Percentiles rank a stretch among this genome's conserved stretches.
These are phyloP conservation scores for Stichopus chloronotus DNA, from an alignment of 35 echinoderm and acorn worm genomes.

Conservation along the genomic window DNA sequence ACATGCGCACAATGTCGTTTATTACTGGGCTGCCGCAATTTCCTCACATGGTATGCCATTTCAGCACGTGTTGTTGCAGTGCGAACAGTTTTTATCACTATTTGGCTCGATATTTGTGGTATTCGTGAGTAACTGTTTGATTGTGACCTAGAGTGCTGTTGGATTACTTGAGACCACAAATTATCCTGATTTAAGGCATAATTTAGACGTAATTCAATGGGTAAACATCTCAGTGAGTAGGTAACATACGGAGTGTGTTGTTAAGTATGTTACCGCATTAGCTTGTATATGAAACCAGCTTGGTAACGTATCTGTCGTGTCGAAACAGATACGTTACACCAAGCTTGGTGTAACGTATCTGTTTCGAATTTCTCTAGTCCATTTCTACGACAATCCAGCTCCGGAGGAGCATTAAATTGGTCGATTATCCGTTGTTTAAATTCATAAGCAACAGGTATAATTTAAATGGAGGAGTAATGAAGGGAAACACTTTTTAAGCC, in stretches of 20 bases:
- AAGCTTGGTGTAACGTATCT: too few relatives aligned
- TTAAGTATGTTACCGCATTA: conserved; percentile 13
- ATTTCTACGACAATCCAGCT: conserved; percentile 8
- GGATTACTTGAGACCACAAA: conserved; percentile 20
- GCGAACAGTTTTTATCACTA: not conserved
- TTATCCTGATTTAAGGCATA: not conserved
- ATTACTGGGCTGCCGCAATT: not conserved
- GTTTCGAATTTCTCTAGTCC: conserved; percentile 6
- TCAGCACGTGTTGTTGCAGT: not conserved
- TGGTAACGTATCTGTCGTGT: conserved; percentile 47
- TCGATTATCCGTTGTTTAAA: not conserved
- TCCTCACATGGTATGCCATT: not conserved
- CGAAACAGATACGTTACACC: conserved; percentile 13
- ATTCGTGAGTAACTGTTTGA: not conserved
- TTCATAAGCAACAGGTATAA: conserved; percentile 14
- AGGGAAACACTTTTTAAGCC: conserved; percentile 16
- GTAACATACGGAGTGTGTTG: conserved; percentile 3
- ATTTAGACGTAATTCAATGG: conserved; percentile 9
- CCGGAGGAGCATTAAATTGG: not conserved
- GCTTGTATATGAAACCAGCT: not conserved
- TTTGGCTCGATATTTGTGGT: conserved; percentile 10
- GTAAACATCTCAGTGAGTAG: conserved; percentile 10
- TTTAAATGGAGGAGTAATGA: not conserved
- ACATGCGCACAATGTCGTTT: not conserved
- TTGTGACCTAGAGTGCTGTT: not conserved